These are phyloP conservation scores for Micromussa lordhowensis DNA, from an alignment of 92 coral and sea anemone species.

Conservation along the genomic window DNA sequence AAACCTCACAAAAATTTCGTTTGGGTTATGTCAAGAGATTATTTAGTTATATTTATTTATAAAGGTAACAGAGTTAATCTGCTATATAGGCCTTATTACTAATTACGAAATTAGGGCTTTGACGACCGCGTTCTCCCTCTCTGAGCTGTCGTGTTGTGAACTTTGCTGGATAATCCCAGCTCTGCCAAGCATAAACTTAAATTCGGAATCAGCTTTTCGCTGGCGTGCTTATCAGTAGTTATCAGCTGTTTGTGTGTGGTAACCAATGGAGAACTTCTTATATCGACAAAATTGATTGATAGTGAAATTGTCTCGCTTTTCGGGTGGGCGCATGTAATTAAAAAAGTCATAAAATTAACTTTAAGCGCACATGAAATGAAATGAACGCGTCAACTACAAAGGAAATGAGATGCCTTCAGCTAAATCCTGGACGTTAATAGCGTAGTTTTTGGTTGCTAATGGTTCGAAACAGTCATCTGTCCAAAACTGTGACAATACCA, in stretches of 20 bases:
- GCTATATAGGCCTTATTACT: too few species aligned
- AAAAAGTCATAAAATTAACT: neutral
- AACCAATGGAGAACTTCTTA: neutral
- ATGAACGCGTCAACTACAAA: neutral
- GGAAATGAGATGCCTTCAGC: neutral
- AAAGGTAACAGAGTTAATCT: too few species aligned
- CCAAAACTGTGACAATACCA: too few species aligned
- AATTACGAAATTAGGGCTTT: too few species aligned
- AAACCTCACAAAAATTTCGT: too few species aligned
- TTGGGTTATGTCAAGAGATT: too few species aligned
- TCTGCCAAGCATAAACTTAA: neutral
- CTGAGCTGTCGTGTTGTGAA: neutral
- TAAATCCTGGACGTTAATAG: too few species aligned
- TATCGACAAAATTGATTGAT: neutral
- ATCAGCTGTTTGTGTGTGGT: neutral
- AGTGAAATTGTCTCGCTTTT: neutral
- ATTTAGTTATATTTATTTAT: too few species aligned
- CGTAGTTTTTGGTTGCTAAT: neutral
- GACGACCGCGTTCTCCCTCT: neutral
- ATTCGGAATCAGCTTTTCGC: neutral
- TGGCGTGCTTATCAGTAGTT: neutral
- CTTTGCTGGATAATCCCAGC: neutral
- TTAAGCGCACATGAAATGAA: neutral
- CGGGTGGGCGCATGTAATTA: neutral
- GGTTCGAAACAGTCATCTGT: neutral